Evolutionary conservation across 2,888 invertebrate genomes (phyloP), one percentile per base, ranked within the genome.

Genomic region (Watsonalla binaria): DNA sequence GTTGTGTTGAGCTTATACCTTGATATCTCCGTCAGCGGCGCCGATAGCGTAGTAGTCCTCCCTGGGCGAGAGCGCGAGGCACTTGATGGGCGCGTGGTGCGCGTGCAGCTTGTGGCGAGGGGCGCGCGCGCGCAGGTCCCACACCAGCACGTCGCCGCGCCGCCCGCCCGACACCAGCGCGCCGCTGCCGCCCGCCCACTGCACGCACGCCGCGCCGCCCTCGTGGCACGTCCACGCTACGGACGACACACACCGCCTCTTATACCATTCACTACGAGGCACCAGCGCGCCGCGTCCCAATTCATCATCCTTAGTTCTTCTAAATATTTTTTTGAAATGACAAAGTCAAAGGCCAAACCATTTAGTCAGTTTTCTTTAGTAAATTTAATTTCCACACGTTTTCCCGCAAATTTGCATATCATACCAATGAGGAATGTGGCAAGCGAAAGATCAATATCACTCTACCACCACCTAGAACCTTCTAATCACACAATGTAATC

Each of bases 21-120:
- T 97, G 73, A 97, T 96, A 78, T 97, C 97, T 7, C 97, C 97
- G 86, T 97, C 97, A 15, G 96, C 96, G 51, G 96, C 95, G 13
- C 99, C 99, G 51, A 99, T 97, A 15, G 97, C 98, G 88, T 99
- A 99, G 88, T 96, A 96, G 86, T 99, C 98, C 88, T 99, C 98
- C 55, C 96, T 94, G 0, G 98, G 97, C 91, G 99, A 97, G 50
- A 99, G 93, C 51, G 98, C 96, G 66, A 99, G 93, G 82, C 98
- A 98, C 91, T 98, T 98, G 71, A 99, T 96, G 56, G 98, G 95
- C 65, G 95, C 95, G 78, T 98, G 98, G 82, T 99, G 98, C 58
- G 98, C 99, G 91, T 92, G 80, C 66, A 86, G 96, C 74, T 96
- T 93, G 84, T 97, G 96, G 1, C 97, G 92, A 54, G 98, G 93